Evolutionary conservation across 1,140 invertebrate species (phyloP).

Genomic region (Grapholita molesta): DNA sequence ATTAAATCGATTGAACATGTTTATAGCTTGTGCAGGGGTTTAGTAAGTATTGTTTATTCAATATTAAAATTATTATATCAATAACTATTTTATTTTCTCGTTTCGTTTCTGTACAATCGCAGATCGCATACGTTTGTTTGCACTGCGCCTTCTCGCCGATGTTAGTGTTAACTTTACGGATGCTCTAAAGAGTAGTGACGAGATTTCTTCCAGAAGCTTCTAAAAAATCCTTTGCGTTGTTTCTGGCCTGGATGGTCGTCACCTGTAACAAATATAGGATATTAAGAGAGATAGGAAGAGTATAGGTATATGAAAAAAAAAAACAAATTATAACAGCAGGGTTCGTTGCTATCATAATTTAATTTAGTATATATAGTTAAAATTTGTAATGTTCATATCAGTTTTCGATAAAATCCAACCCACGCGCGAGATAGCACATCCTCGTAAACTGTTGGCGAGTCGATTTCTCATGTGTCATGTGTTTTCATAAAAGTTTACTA

Average conservation of each 20-base stretch:
- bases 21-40: constrained; percentile 13
- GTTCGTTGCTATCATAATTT: background rate
- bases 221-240: constrained; percentile 91
- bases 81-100: background rate
- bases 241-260: constrained; percentile 82
- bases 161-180: constrained; percentile 61
- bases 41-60: background rate
- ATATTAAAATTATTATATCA: background rate
- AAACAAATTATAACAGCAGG: no score
- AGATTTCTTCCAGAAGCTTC: constrained; percentile 89
- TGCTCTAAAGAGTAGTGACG: constrained; percentile 90
- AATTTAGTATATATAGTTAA: background rate
- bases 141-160: background rate
- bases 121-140: background rate
- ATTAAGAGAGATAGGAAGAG: background rate
- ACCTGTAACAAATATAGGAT: constrained; percentile 76
- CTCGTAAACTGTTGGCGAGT: background rate
- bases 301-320: no score
- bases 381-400: background rate
- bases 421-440: background rate
- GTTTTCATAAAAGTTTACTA: background rate
- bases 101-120: background rate
- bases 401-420: background rate
- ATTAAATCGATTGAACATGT: background rate
- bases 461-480: background rate